Evolutionary conservation across 2,888 invertebrate genomes (phyloP), one percentile per base, ranked within the genome.

Genomic region (Phortica magna): DNA sequence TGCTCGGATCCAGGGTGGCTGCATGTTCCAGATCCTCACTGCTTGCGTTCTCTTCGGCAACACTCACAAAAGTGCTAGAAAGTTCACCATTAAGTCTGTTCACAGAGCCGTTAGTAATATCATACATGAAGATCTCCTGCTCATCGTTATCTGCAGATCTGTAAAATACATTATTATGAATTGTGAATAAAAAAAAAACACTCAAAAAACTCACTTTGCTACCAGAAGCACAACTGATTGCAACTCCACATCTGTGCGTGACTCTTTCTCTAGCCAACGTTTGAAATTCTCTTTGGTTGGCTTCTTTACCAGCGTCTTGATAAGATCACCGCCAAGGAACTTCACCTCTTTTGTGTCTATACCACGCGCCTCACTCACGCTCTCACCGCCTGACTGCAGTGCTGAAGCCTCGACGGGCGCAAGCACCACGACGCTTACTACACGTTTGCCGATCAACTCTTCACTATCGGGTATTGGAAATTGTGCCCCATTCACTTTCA

Each of bases 111-210:
- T 95, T 94, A 78, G 93, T 92, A 65, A 96, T 94, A 89, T 97
- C 97, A 90, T 96, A 97, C 97, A 97, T 97, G 92, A 94, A 97
- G 84, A 97, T 97, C 92, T 97, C 97, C 88, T 95, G 95, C 76
- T 94, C 94, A 0, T 86, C 81, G 67, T 93, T 93, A 0, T 84
- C 83, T 39, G 84, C 79, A 72, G 91, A 83, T 77, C 91, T 92
- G 75, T 2, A 41, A 75, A 42, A 65, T 64, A 68, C 9, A 48
- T 7, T n/a, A 17, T 59, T 5, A 68, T 53, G 31, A 57, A n/a
- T 59, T 70, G 42, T 73, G 9, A 31, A 67, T 17, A 9, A 42
- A 57, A 75, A 61, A n/a, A 22, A 9, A n/a, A 14, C 12, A 65
- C 53, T 17, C 14, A 53, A 59, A 6, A 17, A 22, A 93, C 95